These are phyloP conservation scores for Cinclus mexicanus DNA, from an alignment of 2,113 vertebrate species.

Conservation along the genomic window DNA sequence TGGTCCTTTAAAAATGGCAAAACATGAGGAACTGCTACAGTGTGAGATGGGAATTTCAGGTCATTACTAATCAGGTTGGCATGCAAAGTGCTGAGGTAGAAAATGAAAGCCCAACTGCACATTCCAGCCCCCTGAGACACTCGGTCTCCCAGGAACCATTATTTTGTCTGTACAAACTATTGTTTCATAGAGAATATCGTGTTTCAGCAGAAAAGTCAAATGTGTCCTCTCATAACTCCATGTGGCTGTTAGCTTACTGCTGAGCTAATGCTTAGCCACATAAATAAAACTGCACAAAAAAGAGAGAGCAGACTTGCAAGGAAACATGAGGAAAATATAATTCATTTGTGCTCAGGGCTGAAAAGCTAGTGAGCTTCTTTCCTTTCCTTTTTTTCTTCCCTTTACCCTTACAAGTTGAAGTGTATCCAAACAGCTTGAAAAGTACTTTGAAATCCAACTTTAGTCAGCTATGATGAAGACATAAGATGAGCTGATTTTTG, in stretches of 20 bases:
- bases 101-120: neutral
- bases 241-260: conserved; percentile 66
- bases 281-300: conserved; percentile 52
- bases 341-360: conserved; percentile 42
- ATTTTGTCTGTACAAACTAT: conserved; percentile 12
- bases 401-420: conserved; percentile 62
- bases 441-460: conserved; percentile 67
- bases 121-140: conserved; percentile 8
- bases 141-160: conserved; percentile 30
- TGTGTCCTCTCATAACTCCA: conserved; percentile 52
- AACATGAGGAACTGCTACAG: neutral
- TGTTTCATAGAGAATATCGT: conserved; percentile 26
- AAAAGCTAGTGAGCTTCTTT: conserved; percentile 40
- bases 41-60: neutral
- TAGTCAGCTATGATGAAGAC: conserved; percentile 61
- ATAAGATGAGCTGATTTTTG: conserved; percentile 60
- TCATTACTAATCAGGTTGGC: conserved; percentile 9
- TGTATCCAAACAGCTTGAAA: conserved; percentile 72
- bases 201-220: conserved; percentile 69
- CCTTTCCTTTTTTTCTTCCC: conserved; percentile 53
- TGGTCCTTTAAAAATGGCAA: neutral
- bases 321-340: conserved; percentile 8
- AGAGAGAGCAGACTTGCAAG: conserved; percentile 19
- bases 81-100: conserved; percentile 36
- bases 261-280: conserved; percentile 65